Conservation (phyloP, 35 echinoderm and acorn worm species). For the Antedon bifida region DNA sequence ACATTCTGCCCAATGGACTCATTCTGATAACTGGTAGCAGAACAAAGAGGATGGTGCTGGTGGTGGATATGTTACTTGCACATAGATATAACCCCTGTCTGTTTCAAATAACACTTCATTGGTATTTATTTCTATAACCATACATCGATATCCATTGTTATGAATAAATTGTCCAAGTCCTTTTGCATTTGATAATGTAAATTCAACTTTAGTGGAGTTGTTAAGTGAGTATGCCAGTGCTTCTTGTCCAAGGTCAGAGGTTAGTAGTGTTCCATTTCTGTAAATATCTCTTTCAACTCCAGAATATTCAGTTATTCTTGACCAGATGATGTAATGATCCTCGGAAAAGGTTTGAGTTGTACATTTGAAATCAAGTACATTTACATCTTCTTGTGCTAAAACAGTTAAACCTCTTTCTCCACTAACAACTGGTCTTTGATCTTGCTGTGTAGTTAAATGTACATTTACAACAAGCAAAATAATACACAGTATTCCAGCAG, state of each 20-base stretch:
- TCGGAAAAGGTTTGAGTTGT: background rate
- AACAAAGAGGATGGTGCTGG: background rate
- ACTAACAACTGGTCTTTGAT: background rate
- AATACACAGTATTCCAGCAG: background rate
- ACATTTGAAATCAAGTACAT: background rate
- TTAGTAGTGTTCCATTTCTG: background rate
- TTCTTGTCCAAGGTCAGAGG: background rate
- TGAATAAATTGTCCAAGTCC: background rate
- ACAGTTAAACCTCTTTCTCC: background rate
- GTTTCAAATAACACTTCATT: background rate
- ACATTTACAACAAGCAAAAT: background rate
- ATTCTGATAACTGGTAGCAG: background rate
- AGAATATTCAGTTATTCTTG: background rate
- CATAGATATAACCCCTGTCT: background rate
- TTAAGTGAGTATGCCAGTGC: background rate
- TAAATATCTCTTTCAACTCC: background rate
- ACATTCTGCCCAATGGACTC: background rate
- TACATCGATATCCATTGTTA: background rate
- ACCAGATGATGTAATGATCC: background rate
- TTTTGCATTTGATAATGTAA: background rate
- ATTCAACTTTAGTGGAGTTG: background rate
- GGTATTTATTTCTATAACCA: background rate
- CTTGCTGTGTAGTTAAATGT: no score
- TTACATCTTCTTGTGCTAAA: background rate
- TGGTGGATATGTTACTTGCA: background rate